Percentiles rank a stretch among this genome's conserved stretches.
These are phyloP conservation scores for Linnaemya vulpina DNA, from an alignment of 2,888 invertebrate genomes.

Conservation along the genomic window DNA sequence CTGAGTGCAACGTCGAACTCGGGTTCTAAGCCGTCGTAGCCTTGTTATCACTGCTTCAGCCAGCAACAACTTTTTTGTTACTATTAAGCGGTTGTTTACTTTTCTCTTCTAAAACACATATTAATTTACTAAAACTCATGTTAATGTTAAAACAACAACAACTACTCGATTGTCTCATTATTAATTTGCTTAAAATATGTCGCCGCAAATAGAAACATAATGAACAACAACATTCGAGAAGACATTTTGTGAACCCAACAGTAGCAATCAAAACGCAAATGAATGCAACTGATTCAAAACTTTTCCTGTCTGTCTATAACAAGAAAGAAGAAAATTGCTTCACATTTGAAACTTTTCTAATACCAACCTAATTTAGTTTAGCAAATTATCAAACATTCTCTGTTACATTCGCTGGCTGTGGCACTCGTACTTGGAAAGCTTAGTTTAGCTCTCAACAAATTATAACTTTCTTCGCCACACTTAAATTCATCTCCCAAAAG, in stretches of 20 bases:
- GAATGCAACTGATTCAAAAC: conserved; percentile 13
- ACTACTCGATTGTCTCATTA: too few relatives aligned
- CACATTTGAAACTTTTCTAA: conserved; percentile 57
- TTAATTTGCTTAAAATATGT: not conserved
- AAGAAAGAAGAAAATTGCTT: not conserved
- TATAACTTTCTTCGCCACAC: conserved; percentile 63
- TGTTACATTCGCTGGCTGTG: not conserved
- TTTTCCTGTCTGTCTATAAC: conserved; percentile 3
- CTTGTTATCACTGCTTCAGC: too few relatives aligned
- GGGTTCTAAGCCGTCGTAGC: too few relatives aligned
- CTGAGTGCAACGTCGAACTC: too few relatives aligned
- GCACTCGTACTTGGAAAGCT: not conserved
- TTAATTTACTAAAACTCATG: too few relatives aligned
- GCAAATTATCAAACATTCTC: conserved; percentile 63
- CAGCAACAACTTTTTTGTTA: too few relatives aligned
- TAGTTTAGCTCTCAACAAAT: conserved; percentile 40
- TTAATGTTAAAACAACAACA: too few relatives aligned
- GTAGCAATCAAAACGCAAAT: not conserved
- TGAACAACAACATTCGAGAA: not conserved
- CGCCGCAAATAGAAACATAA: not conserved
- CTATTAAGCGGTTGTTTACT: too few relatives aligned
- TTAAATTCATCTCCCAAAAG: conserved; percentile 56
- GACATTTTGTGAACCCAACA: conserved; percentile 8
- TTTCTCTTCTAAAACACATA: too few relatives aligned
- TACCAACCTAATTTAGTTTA: conserved; percentile 69